Conservation (phyloP, 2,113 vertebrate species). For the Chloebia gouldiae region DNA sequence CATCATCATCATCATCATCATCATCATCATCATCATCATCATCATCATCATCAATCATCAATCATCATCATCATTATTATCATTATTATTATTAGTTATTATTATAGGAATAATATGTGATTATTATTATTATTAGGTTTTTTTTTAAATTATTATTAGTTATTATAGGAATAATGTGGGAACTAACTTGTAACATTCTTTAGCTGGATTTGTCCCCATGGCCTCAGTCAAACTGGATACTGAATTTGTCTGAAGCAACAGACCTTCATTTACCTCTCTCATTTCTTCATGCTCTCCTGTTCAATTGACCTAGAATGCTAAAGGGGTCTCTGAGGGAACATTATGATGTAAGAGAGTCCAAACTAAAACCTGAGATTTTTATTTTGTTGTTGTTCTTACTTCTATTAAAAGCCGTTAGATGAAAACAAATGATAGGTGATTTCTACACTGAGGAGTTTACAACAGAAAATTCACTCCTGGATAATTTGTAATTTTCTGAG, state of each 20-base stretch:
- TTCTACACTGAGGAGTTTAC: neutral
- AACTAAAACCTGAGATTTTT: neutral
- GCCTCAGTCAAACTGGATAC: neutral
- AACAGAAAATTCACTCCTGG: neutral
- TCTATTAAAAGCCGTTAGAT: neutral
- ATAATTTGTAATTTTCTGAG: neutral
- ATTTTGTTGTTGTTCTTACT: neutral
- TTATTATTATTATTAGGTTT: no score
- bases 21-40: neutral
- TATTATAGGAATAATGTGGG: no score
- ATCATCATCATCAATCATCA: no score
- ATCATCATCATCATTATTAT: no score
- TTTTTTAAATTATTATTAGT: no score
- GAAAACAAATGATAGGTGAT: neutral
- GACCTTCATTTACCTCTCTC: neutral
- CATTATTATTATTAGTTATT: no score
- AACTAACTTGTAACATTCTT: neutral
- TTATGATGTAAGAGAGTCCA: neutral
- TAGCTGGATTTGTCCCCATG: neutral
- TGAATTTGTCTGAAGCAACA: neutral
- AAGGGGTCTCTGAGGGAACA: rapidly evolving
- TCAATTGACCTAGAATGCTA: neutral
- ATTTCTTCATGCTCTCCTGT: neutral
- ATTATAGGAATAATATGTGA: no score
- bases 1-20: neutral